These are phyloP conservation scores for Rotaria sp. DNA, from an alignment of 2,888 invertebrate genomes.

Conservation along the genomic window DNA sequence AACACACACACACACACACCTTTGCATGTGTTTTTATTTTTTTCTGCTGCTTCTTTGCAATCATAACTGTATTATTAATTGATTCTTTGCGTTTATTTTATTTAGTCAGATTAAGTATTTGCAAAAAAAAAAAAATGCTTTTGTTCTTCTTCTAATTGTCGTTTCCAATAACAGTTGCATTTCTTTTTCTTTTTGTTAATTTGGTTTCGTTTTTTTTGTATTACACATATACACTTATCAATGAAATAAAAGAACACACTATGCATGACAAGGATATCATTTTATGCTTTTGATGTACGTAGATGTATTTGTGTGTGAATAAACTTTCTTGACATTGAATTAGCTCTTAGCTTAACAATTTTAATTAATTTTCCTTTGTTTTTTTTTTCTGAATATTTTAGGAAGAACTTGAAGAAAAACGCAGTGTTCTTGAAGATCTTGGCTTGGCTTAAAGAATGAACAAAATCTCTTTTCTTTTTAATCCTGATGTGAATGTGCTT, in stretches of 20 bases:
- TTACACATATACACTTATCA: neutral
- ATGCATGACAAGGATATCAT: neutral
- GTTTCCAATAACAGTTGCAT: neutral
- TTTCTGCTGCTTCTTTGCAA: neutral
- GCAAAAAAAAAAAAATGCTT: neutral
- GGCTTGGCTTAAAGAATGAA: neutral
- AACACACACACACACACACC: neutral
- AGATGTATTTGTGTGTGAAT: neutral
- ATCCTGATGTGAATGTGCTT: neutral
- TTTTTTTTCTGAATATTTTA: neutral
- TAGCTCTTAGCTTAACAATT: neutral
- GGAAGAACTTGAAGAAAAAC: constrained; percentile 30
- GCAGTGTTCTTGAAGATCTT: constrained; percentile 18
- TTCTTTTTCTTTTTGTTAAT: neutral
- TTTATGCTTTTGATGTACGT: neutral
- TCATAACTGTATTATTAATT: neutral
- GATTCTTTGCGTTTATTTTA: neutral
- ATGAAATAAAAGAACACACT: neutral
- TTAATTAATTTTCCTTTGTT: neutral
- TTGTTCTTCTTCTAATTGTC: neutral
- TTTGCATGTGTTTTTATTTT: neutral
- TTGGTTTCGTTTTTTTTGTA: neutral
- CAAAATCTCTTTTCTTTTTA: neutral
- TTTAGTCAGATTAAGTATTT: neutral
- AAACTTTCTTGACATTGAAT: neutral